Base-by-base conservation (phyloP, 2,113 vertebrate genomes). In the Forbesichthys papilliferus region DNA sequence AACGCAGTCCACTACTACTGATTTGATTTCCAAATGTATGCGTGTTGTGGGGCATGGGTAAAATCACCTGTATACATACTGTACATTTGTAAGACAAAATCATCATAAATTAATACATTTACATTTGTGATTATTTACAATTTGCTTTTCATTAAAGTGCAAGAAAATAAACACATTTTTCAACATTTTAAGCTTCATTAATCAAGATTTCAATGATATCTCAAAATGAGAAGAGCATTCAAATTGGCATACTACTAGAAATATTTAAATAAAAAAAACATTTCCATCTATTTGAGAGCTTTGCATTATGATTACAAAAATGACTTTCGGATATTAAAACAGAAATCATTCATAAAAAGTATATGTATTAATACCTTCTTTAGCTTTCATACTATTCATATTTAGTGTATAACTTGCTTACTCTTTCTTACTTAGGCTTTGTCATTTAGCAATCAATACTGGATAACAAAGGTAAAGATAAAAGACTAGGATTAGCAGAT, bases 81-180 rank as follows among this genome's bases (percentile, higher is more conserved):
- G 53, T 11, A 56, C 47, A 10, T 18, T 56, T 8, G 18, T 47
- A 36, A n/a, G 54, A 9, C n/a, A 55, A 54, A 52, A 55, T 66
- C 13, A 54, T 16, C 62, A 46, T 11, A 55, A 54, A 66, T 58
- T 27, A 58, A n/a, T 54, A 54, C 9, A 55, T 55, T 9, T 55
- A 20, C 34, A 18, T 16, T 46, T 14, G 18, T 34, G 27, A 27
- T 27, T 27, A 27, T 27, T 9, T 13, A 52, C 52, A 54, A 16
- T 16, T 68, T 11, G 49, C 34, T 11, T 64, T 74, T 14, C 16
- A 66, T 16, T 61, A 56, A 68, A 59, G 71, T 62, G 64, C 71
- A 68, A 11, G 6, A 69, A 13, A 13, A 61, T 61, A 20, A 55
- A 4, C n/a, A 27, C 2, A 27, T 27, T 1, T 27, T 27, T 27